Base-by-base conservation (phyloP, 2,797 vertebrate genomes). In the Anas georgica region DNA sequence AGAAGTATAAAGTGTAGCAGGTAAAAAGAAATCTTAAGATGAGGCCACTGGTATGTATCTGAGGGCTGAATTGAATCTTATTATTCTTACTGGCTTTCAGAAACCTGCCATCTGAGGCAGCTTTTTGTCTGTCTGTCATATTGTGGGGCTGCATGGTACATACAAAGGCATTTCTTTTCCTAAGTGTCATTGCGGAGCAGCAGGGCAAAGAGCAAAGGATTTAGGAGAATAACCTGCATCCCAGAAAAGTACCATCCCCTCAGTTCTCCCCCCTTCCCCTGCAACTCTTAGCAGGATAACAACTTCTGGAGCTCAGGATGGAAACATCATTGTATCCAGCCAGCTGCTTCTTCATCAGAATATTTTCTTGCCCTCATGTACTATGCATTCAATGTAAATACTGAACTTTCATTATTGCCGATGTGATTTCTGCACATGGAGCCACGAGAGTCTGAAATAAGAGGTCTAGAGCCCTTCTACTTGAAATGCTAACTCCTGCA, bases 401-500 rank as follows among this genome's bases (percentile, higher is more conserved):
- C 64, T 31, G 37, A 94, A 86, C 93, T 94, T 94, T 48, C 72
- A 45, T 87, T 85, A 83, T 41, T 89, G 69, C n/a, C 78, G 28
- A 2, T 4, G 59, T 39, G 59, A 83, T 94, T 93, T 90, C 90
- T 2, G 10, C 16, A 8, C 62, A 41, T 33, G 83, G 81, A 91
- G 69, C 54, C 69, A 81, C n/a, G 17, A 67, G 81, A 81, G 58
- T 55, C 84, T 79, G 88, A 69, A 89, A 89, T 55, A 77, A 83
- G 91, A 92, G 73, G 28, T 83, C 86, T 83, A 80, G 73, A 91
- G 91, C 54, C 41, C 29, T 93, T 35, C 75, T 96, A 90, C 93
- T 96, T 94, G 75, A 81, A 83, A 96, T 94, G 92, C 86, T 21
- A 14, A 50, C 62, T 92, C 72, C 83, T 87, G 81, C 77, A 91